Base-by-base conservation (phyloP, 2,113 vertebrate genomes). In the Parotia lawesii region DNA sequence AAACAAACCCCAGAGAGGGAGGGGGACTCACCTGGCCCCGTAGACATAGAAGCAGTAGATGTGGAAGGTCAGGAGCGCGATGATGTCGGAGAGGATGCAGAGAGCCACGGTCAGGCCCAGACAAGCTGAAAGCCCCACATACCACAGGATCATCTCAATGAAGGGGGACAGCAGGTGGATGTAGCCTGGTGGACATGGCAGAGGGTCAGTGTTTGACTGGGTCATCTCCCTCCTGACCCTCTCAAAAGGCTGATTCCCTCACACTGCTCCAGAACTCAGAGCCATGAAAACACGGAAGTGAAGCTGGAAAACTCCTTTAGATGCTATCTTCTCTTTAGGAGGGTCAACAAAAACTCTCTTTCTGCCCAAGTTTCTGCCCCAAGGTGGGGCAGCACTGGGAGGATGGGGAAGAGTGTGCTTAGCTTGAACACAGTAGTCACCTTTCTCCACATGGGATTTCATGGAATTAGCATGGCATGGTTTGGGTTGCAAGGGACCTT, bases 11-110 rank as follows among this genome's bases (percentile, higher is more conserved):
- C 24, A 75, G 33, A 38, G 31, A 71, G 25, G 21, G 42, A 65
- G 10, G 19, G 57, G 24, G 38, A 78, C 97, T 85, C 93, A 99
- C 99, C 99, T 98, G 97, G 99, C 99, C n/a, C 99, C 99, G 0
- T 99, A 99, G 85, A 99, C 99, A 7, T 99, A 99, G 98, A 99
- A 99, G 97, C 99, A 99, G 97, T 99, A 99, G 97, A 99, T 99
- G 95, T 99, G 99, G 97, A 99, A 99, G 79, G 99, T 99, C 94
- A 99, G 98, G 54, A 99, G 98, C 0, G 99, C 98, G 17, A 99
- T 95, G 96, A 99, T 99, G 96, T 99, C 99, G 0, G 99, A 99
- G 38, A 99, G 98, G 97, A 99, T 97, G 66, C 99, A 99, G 42
- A 99, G 97, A 57, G 99, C 98, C 58, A 99, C 98, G 0, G 98